phyloP scores from a whole-genome alignment of 2,888 invertebrate genomes.

The Drosophila gaucha region DNA sequence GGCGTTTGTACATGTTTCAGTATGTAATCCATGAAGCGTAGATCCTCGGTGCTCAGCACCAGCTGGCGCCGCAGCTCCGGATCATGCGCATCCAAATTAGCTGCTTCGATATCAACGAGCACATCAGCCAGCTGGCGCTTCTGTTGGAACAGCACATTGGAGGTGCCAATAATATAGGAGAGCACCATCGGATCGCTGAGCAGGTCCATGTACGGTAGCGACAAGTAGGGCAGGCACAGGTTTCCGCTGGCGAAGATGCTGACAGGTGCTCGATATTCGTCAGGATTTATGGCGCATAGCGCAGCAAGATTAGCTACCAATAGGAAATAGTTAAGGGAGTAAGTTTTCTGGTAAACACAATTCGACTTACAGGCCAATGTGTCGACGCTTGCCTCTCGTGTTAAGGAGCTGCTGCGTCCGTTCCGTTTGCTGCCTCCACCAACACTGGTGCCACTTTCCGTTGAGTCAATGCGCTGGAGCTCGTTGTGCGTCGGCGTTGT shows the following conservation, averaged over 20 bases:
- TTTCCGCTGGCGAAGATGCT: conserved; percentile 95
- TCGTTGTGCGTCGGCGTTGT: conserved; percentile 57
- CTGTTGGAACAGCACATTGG: conserved; percentile 98
- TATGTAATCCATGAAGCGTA: conserved; percentile 97
- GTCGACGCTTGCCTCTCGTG: conserved; percentile 90
- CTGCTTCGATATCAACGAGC: conserved; percentile 94
- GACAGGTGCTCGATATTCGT: conserved; percentile 94
- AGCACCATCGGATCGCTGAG: conserved; percentile 94
- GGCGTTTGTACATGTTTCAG: conserved; percentile 90
- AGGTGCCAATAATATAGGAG: conserved; percentile 97
- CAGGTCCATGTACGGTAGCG: conserved; percentile 96
- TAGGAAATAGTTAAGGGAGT: background rate
- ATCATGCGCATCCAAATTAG: conserved; percentile 92
- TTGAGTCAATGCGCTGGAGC: conserved; percentile 82
- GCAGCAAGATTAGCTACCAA: conserved; percentile 78
- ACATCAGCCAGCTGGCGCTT: conserved; percentile 97
- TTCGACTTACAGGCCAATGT: conserved; percentile 86
- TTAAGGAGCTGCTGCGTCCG: conserved; percentile 85
- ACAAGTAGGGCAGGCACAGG: conserved; percentile 97
- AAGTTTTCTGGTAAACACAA: background rate
- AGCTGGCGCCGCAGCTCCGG: conserved; percentile 92
- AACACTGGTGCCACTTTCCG: conserved; percentile 52
- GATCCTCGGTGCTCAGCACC: conserved; percentile 96
- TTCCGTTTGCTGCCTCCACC: conserved; percentile 56
- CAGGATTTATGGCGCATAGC: conserved; percentile 81